These are phyloP conservation scores for Setophaga coronata DNA, from an alignment of 2,113 vertebrate genomes.

Conservation along the genomic window DNA sequence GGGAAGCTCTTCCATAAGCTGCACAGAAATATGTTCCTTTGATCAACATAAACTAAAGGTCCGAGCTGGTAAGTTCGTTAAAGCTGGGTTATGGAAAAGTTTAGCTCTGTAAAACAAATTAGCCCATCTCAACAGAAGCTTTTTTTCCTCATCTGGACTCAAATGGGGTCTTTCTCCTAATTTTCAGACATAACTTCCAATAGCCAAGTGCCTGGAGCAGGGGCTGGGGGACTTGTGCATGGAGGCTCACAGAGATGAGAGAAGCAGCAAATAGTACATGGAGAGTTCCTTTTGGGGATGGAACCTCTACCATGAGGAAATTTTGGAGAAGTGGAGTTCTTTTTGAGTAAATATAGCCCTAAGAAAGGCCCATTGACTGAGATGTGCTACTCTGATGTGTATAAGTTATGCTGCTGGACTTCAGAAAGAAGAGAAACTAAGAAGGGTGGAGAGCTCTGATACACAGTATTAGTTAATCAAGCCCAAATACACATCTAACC, in stretches of 20 bases:
- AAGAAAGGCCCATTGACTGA: slow-evolving; percentile 12
- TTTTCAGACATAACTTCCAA: neutral
- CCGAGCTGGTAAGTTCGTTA: slow-evolving; percentile 34
- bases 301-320: neutral
- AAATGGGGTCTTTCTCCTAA: neutral
- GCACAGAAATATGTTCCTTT: slow-evolving; percentile 3
- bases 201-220: neutral
- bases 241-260: neutral
- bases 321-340: neutral
- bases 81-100: neutral
- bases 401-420: neutral
- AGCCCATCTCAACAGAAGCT: neutral
- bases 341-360: neutral
- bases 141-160: slow-evolving; percentile 25
- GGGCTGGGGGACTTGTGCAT: fast-evolving
- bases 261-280: neutral
- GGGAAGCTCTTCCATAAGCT: neutral
- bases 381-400: neutral
- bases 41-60: slow-evolving; percentile 29
- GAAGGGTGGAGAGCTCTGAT: neutral
- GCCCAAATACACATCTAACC: slow-evolving; percentile 6
- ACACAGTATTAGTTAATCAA: slow-evolving; percentile 22
- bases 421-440: slow-evolving; percentile 19
- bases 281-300: neutral
- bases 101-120: slow-evolving; percentile 37